Evolutionary conservation across 2,113 vertebrate species (phyloP), one percentile per base, ranked within the genome.

Genomic region (Ivindomyrus marchei): DNA sequence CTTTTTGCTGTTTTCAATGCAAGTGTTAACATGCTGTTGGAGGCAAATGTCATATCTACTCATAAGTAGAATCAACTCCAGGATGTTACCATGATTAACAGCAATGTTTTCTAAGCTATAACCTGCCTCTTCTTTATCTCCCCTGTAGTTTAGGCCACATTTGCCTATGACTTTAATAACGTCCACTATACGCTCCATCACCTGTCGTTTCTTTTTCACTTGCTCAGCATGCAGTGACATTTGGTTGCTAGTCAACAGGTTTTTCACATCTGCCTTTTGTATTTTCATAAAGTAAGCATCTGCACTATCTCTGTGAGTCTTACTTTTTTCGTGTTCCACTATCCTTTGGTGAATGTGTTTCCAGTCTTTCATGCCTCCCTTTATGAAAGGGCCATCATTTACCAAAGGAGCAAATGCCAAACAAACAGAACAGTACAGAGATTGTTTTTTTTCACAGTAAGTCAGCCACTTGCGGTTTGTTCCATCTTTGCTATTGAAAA

Each of bases 371-470:
- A 66, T 92, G 47, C 90, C 89, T 87, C 90, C 89, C 88, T 91
- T 91, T 86, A 90, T 89, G 87, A 90, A 91, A 80, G 77, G 77
- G 74, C 87, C 77, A 77, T 85, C 56, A 77, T 47, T 70, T 85
- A 45, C 53, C 62, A 49, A 74, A 85, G 89, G 77, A 88, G 87
- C 53, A 90, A 90, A 91, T 88, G 89, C 86, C 89, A 90, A 89
- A 90, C 89, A 90, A n/a, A 91, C 77, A 90, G 89, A 88, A 91
- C 87, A 90, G 49, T 90, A 89, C 52, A 88, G 70, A 77, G 90
- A 90, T 77, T 89, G 13, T 85, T 17, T 90, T 88, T 90, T 91
- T 89, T 90, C 87, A 90, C 27, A 90, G 66, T 90, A 91, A 66
- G 47, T 91, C 84, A 90, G 62, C 50, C 90, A 90, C 74, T 90